Evolutionary conservation across 2,113 vertebrate genomes (phyloP).

Genomic region (Pipra filicauda): DNA sequence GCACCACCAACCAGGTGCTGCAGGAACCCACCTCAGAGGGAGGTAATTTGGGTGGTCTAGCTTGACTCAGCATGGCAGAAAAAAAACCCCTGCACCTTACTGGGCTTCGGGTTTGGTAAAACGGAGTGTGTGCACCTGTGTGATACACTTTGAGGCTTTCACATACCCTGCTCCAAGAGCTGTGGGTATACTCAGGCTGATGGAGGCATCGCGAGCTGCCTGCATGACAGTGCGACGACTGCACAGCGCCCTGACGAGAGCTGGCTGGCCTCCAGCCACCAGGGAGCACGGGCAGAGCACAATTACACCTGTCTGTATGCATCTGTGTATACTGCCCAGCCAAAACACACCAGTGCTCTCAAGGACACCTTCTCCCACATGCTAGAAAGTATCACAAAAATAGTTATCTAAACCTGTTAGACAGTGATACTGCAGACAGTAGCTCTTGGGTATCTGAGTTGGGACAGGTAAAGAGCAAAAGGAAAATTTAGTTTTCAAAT

Average conservation of each 20-base stretch:
- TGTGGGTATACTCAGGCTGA: accelerated
- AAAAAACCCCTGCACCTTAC: background rate
- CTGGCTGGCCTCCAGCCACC: background rate
- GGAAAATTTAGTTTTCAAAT: background rate
- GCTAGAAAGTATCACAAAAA: background rate
- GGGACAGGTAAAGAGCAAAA: background rate
- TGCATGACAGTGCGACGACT: accelerated
- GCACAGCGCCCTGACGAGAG: background rate
- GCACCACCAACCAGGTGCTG: background rate
- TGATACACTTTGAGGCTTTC: accelerated
- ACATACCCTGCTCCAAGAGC: accelerated
- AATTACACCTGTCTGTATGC: background rate
- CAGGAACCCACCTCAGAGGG: background rate
- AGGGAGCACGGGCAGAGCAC: background rate
- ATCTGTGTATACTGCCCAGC: background rate
- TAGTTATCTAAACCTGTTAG: background rate
- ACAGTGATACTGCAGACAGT: background rate
- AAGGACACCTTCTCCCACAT: background rate
- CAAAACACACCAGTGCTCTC: background rate
- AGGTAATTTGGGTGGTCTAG: background rate
- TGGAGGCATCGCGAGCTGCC: accelerated
- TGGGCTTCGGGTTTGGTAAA: background rate
- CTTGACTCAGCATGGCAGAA: background rate
- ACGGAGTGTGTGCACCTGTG: accelerated
- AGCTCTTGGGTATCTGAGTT: background rate